Evolutionary conservation across 2,797 vertebrate genomes (phyloP).

Genomic region (Paguma larvata): DNA sequence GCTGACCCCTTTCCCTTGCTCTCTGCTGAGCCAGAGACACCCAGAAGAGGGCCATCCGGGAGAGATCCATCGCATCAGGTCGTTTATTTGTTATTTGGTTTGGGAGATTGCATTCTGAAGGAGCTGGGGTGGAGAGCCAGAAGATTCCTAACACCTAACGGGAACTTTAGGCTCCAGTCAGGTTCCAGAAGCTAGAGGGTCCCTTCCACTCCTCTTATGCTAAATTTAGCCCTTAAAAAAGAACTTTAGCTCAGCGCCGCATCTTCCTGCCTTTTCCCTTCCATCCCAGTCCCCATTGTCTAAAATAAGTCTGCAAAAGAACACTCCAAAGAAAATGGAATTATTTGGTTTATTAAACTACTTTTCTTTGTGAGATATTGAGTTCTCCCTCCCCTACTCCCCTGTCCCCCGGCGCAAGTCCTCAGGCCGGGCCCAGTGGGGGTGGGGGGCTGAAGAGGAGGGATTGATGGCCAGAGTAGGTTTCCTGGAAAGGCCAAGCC

Average conservation of each 20-base stretch:
- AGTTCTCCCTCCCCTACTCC: neutral
- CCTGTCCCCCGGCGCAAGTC: neutral
- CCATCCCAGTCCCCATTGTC: neutral
- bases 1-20: neutral
- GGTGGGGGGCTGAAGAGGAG: neutral
- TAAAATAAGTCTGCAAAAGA: conserved; percentile 6
- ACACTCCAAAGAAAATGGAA: neutral
- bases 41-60: conserved; percentile 34
- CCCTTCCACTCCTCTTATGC: neutral
- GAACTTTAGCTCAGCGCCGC: neutral
- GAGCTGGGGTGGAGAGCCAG: neutral
- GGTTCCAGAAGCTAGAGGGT: neutral
- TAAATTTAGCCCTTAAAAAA: conserved; percentile 14
- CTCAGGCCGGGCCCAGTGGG: neutral
- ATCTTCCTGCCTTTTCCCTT: neutral
- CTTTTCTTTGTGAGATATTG: conserved; percentile 12
- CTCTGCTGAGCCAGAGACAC: conserved; percentile 12
- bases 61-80: neutral
- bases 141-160: neutral
- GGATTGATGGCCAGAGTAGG: neutral
- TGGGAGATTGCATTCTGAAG: neutral
- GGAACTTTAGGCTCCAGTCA: neutral
- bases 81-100: conserved; percentile 19
- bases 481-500: neutral
- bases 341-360: conserved; percentile 8